Base-by-base conservation (phyloP, 2,113 vertebrate genomes). In the Anoplopoma fimbria region DNA sequence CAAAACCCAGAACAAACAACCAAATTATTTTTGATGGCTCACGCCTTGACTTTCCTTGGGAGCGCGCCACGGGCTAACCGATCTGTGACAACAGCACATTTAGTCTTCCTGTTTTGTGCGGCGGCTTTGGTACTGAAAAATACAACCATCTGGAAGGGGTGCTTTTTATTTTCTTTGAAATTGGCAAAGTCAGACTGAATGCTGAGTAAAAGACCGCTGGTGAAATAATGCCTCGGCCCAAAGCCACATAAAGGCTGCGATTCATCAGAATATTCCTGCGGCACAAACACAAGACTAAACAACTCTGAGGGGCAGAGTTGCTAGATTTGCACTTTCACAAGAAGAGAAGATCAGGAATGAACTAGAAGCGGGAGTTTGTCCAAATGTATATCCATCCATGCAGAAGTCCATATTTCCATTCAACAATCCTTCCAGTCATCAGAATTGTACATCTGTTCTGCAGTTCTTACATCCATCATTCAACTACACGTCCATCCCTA, bases 61-160 rank as follows among this genome's bases (percentile, higher is more conserved):
- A 61, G 14, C 3, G 21, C 13, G 79, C 86, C 82, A 71, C 62
- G 1, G 49, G 60, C 74, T 75, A 71, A 81, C 79, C 69, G 53
- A 31, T 45, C 49, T 47, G 71, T 42, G 63, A 72, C 82, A 69
- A 64, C 68, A 34, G 57, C 62, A 31, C 74, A 70, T 40, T 81
- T 29, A 55, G 40, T 4, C 75, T 73, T 86, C 83, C 63, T 81
- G 85, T 87, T 85, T 70, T 64, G 40, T 85, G 83, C 31, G 79
- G 85, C 51, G 5, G 40, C 36, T 23, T 68, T 2, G 63, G 76
- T 67, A 49, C 31, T 60, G 83, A 60, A 88, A 88, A 81, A 75
- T 6, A 62, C 77, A 78, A 89, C 81, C 89, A 87, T 89, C 85
- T 90, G 87, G 80, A 67, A 36, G 72, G 65, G 65, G 25, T 29